Base-by-base conservation (phyloP, 2,888 invertebrate genomes). In the Nephrotoma appendiculata region DNA sequence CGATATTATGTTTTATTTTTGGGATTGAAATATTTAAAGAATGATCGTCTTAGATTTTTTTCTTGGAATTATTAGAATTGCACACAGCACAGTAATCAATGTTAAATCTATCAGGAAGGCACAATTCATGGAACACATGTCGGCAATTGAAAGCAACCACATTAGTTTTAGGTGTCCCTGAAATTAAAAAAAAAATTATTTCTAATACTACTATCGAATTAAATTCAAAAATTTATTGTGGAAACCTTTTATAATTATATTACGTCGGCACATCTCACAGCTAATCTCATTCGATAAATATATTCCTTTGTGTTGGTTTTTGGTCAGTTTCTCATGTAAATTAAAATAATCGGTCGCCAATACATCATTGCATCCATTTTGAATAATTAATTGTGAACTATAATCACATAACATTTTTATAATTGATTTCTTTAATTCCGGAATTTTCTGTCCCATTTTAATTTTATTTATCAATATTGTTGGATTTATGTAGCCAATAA, bases 381-480 rank as follows among this genome's bases (percentile, higher is more conserved):
- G 96, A 41, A 98, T 95, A 1, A 97, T 96, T 90, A 95, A 95
- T 92, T 98, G 98, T 87, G 98, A 93, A 90, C 97, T 97, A 91
- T 98, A 99, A 91, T 99, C 99, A 89, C 96, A 96, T 92, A 99
- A 94, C 95, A 99, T 98, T 92, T 98, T 98, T 1, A 97, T 97
- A 9, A 99, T 93, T 0, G 98, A 97, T 89, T 96, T 95, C 89
- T 98, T 95, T 83, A 99, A 92, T 57, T 97, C 97, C 6, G 97
- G 97, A 89, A 99, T 98, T 90, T 96, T 93, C 92, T 97, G 95
- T 2, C 96, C 95, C 0, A 95, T 93, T 89, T 96, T 94, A 88
- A 99, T 99, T 91, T 95, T 95, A 89, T 96, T 93, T 87, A 99
- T 96, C 88, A 98, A 93, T 89, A 96, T 94, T 87, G 96, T 95